Evolutionary conservation across 2,113 vertebrate genomes (phyloP).

Genomic region (Monarcha castaneiventris): DNA sequence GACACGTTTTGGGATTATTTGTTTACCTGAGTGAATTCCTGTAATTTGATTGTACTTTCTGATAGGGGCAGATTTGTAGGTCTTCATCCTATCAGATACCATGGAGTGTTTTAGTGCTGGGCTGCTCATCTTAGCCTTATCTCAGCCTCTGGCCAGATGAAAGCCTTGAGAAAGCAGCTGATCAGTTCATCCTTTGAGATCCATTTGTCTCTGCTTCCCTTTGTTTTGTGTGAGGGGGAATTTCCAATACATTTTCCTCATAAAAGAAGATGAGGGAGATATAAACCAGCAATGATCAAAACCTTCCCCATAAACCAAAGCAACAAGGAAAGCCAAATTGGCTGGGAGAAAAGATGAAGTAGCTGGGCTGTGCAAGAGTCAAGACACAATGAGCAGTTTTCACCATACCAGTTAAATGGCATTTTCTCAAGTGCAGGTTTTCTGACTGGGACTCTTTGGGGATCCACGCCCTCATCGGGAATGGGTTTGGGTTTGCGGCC

Average conservation of each 20-base stretch:
- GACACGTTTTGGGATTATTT: conserved; percentile 4
- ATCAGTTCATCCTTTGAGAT: background rate
- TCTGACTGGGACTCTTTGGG: background rate
- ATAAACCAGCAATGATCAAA: background rate
- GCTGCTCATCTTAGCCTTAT: background rate
- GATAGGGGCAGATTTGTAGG: background rate
- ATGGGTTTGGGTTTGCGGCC: background rate
- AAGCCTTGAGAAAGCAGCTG: background rate
- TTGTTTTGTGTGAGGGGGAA: background rate
- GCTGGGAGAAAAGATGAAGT: background rate
- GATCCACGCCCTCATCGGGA: background rate
- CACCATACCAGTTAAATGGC: background rate
- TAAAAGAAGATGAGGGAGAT: conserved; percentile 7
- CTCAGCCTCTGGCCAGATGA: background rate
- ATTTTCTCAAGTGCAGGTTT: background rate
- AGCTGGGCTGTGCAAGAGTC: background rate
- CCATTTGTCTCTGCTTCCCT: background rate
- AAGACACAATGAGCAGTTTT: background rate
- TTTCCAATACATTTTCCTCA: background rate
- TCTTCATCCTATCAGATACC: background rate
- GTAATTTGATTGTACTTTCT: conserved; percentile 39
- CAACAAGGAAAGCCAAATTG: background rate
- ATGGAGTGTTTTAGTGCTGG: background rate
- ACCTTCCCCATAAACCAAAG: background rate
- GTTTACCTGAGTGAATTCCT: conserved; percentile 42